phyloP scores from a whole-genome alignment of 2,888 invertebrate species.

The Meiosimyza platycephala region DNA sequence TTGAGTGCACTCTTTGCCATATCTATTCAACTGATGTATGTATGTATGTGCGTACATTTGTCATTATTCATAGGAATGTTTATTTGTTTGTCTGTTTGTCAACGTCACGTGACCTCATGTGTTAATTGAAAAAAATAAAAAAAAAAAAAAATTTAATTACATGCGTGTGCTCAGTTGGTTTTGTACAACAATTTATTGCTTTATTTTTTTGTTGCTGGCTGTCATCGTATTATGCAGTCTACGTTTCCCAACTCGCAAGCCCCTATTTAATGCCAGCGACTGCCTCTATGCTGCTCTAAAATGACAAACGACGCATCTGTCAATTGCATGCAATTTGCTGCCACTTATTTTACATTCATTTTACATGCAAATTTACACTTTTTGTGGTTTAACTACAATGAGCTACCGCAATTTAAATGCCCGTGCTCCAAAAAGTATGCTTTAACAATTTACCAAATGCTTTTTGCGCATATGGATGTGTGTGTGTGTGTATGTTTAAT shows the following conservation, averaged over 20 bases:
- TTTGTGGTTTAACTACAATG: constrained; percentile 20
- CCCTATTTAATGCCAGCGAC: background rate
- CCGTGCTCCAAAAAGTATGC: constrained; percentile 5
- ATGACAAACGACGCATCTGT: constrained; percentile 19
- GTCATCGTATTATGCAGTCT: too few species aligned
- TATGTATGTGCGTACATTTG: background rate
- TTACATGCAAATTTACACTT: constrained; percentile 27
- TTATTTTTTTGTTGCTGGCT: too few species aligned
- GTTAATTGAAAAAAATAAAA: constrained; percentile 26
- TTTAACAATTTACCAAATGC: constrained; percentile 10
- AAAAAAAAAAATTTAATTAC: constrained; percentile 22
- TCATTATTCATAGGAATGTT: background rate
- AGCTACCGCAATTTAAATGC: constrained; percentile 18
- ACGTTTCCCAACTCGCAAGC: too few species aligned
- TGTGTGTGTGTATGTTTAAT: too few species aligned
- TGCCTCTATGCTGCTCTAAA: background rate
- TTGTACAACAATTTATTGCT: too few species aligned
- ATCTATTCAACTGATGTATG: background rate
- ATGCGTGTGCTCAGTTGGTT: constrained; percentile 9
- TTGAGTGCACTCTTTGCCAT: background rate
- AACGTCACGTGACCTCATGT: constrained; percentile 31
- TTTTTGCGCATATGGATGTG: background rate
- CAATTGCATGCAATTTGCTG: constrained; percentile 21
- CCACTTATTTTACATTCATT: constrained; percentile 32
- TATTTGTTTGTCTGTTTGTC: background rate